These are phyloP conservation scores for Saguinus oedipus DNA, from an alignment of 2,797 vertebrate species.

Conservation along the genomic window DNA sequence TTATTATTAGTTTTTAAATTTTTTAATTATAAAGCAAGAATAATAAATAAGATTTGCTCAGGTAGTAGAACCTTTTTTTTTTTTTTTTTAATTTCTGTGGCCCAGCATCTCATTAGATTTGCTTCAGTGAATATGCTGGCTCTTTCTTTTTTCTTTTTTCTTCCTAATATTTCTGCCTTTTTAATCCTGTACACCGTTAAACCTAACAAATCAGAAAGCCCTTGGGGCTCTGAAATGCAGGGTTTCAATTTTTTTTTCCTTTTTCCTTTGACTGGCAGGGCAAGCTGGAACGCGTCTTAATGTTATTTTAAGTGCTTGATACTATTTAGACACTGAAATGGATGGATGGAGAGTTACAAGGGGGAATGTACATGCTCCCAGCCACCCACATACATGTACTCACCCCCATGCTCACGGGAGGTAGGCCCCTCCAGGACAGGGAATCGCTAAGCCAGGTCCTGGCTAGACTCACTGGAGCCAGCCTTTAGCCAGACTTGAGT, in stretches of 20 bases:
- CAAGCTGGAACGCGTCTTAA: conserved; percentile 85
- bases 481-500: conserved; percentile 76
- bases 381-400: conserved; percentile 42
- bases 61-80: conserved; percentile 83
- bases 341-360: conserved; percentile 81
- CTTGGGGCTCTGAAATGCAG: conserved; percentile 83
- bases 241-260: conserved; percentile 76
- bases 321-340: conserved; percentile 84
- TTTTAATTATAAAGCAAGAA: conserved; percentile 84
- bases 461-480: conserved; percentile 85
- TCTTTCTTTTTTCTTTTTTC: conserved; percentile 68
- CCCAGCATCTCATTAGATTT: conserved; percentile 83
- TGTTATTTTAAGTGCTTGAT: conserved; percentile 86
- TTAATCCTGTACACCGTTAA: conserved; percentile 85
- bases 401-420: conserved; percentile 54
- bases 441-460: conserved; percentile 79
- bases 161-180: conserved; percentile 85
- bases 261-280: conserved; percentile 81
- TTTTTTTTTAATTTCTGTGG: conserved; percentile 44
- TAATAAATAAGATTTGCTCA: conserved; percentile 86
- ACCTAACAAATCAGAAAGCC: conserved; percentile 86
- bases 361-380: conserved; percentile 68
- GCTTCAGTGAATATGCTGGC: conserved; percentile 82
- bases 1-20: conserved; percentile 68
- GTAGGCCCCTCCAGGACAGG: conserved; percentile 32